Base-by-base conservation (phyloP, 2,888 invertebrate species). In the Epirrhoe tristata region DNA sequence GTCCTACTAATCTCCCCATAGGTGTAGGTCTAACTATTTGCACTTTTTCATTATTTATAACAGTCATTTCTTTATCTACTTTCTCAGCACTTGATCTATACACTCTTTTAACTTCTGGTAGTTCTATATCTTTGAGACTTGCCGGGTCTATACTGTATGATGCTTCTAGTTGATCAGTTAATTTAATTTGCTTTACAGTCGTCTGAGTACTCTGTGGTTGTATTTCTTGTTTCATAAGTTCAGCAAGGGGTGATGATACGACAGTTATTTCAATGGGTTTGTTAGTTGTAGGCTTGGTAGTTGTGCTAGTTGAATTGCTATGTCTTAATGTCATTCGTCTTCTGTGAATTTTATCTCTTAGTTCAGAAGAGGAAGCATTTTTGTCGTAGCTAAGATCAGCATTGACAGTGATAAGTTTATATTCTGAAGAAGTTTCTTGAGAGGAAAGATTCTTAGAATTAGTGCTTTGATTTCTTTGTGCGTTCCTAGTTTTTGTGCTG, bases 21-120 rank as follows among this genome's bases (percentile, higher is more conserved):
- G 89, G 70, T 0, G 88, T 89, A 0, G 93, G 91, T 72, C 91
- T 82, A 0, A 92, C 80, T 17, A 93, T 89, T 79, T 90, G 90
- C 32, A 93, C 85, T 73, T 84, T 90, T 63, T 92, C 89, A 71
- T 90, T 88, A 71, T 91, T 91, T 1, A 91, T 77, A 55, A 87
- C 70, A 61, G 83, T 77, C 76, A 89, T 87, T 77, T 92, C 90
- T 77, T 81, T 85, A 0, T 81, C 79, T 34, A 76, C 60, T 62
- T 75, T 85, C 75, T 93, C 93, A 5, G 86, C 87, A 62, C 93
- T 93, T 2, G 93, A 93, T 81, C 93, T 84, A 39, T 92, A 88
- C 72, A 92, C 87, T 61, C 93, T 80, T 77, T 78, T 86, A 0
- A 90, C 81, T 57, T 91, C 87, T 1, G 86, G 81, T 14, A 76